Conservation (phyloP, 2,797 vertebrate genomes). For the Hypotaenidia okinawae region DNA sequence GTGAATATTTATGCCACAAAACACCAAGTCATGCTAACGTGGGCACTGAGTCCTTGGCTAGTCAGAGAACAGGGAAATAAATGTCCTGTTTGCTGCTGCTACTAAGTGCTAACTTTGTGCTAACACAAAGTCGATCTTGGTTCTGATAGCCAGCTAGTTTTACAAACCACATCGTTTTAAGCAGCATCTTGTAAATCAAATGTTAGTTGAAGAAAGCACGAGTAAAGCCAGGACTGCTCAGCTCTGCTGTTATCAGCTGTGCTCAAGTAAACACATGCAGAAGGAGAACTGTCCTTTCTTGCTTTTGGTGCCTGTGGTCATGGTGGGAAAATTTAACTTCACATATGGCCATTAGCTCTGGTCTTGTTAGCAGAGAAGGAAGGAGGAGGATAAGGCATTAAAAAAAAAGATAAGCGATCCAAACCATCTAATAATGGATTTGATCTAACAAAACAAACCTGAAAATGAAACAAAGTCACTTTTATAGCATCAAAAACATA, state of each 20-base stretch:
- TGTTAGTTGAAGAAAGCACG: neutral
- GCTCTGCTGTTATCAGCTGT: neutral
- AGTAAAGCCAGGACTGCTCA: neutral
- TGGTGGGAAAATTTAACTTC: neutral
- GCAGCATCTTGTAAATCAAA: neutral
- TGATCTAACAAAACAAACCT: neutral
- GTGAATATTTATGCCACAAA: neutral
- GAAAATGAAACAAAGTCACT: neutral
- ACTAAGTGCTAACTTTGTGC: neutral
- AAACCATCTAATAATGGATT: neutral
- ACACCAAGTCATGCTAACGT: neutral
- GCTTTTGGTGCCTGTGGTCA: neutral
- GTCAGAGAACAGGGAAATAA: neutral
- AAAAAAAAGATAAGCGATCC: neutral
- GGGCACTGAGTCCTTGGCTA: neutral
- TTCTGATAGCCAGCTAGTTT: neutral
- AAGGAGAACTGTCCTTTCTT: neutral
- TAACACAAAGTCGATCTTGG: neutral
- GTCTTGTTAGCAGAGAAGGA: neutral
- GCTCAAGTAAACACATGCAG: neutral
- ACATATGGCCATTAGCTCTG: neutral
- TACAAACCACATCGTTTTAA: neutral
- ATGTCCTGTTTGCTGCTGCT: neutral
- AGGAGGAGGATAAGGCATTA: neutral
- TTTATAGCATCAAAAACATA: neutral